Base-by-base conservation (phyloP, 2,113 vertebrate genomes). In the Lamprotornis superbus region DNA sequence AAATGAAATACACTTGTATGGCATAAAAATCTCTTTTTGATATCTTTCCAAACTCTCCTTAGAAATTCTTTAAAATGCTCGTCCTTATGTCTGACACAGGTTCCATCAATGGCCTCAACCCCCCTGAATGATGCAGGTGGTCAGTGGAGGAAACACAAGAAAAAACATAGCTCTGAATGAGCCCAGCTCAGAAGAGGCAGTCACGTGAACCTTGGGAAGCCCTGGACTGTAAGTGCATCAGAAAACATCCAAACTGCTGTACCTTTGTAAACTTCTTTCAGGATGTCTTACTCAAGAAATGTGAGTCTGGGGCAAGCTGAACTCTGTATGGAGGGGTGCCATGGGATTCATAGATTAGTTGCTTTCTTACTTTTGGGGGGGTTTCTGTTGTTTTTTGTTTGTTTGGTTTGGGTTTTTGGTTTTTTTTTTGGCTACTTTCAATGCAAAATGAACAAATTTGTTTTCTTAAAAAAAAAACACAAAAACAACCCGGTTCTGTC, bases 41-140 rank as follows among this genome's bases (percentile, higher is more conserved):
- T 77, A 9, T 27, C 40, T 76, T 90, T 65, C n/a, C 23, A 77
- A 77, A 39, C 20, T 74, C 12, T 39, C 1, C n/a, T 74, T 55
- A 52, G 53, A 89, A 82, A n/a, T 40, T 64, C 25, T 76, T 88
- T 20, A 28, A 53, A 86, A 40, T 46, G 11, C 15, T 69, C 14
- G 1, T n/a, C 14, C 19, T 53, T 49, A 3, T 61, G 9, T 56
- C 73, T 87, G 28, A 37, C 33, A 50, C 0, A 1, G 10, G 7
- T 92, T 65, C 63, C 23, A 0, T 52, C 68, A 28, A 1, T 69
- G 71, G 14, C 37, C 25, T 30, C 18, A 40, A 15, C 37, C 28
- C 28, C 44, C 15, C 18, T 0, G 3, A 39, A n/a, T 71, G 56
- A 30, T 0, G 0, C 47, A 82, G 25, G 30, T 61, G 27, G 18